Percentiles rank a stretch among this genome's conserved stretches.
These are phyloP conservation scores for Scaptomyza pallida DNA, from an alignment of 1,140 invertebrate genomes.

Conservation along the genomic window DNA sequence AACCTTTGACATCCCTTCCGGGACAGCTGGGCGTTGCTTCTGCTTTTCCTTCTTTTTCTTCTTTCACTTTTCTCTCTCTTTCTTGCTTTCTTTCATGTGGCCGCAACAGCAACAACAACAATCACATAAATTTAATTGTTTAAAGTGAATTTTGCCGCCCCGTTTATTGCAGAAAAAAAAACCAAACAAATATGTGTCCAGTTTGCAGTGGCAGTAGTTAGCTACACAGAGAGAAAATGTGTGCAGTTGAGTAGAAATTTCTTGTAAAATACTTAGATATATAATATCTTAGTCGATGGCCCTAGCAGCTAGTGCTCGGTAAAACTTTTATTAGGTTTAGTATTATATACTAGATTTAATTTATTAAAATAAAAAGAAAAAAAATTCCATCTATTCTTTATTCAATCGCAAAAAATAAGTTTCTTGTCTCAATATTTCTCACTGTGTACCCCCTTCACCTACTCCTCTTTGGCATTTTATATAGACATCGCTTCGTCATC, in stretches of 20 bases:
- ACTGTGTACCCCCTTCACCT: not conserved
- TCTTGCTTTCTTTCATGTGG: constrained; percentile 53
- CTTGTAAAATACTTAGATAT: not conserved
- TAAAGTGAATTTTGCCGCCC: constrained; percentile 74
- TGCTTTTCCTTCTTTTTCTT: not conserved
- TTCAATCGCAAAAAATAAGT: no score
- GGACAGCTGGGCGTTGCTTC: constrained; percentile 2
- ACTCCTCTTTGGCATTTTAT: not conserved
- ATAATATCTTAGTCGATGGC: no score
- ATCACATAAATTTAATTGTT: constrained; percentile 82
- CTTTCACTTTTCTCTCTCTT: constrained; percentile 24
- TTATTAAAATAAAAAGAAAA: no score
- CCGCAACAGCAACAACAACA: constrained; percentile 37
- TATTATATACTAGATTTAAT: no score
- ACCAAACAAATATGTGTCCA: constrained; percentile 21
- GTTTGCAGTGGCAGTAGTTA: constrained; percentile 1
- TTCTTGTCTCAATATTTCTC: no score
- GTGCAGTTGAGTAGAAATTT: not conserved
- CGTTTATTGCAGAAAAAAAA: constrained; percentile 46
- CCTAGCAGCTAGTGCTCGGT: no score
- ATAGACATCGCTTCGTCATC: constrained; percentile 10
- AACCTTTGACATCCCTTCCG: constrained; percentile 41
- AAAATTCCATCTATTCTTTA: no score
- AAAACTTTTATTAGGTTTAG: no score
- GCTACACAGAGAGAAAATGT: not conserved